Evolutionary conservation across 92 coral and sea anemone species (phyloP).

Genomic region (Epizoanthus illoricatus): DNA sequence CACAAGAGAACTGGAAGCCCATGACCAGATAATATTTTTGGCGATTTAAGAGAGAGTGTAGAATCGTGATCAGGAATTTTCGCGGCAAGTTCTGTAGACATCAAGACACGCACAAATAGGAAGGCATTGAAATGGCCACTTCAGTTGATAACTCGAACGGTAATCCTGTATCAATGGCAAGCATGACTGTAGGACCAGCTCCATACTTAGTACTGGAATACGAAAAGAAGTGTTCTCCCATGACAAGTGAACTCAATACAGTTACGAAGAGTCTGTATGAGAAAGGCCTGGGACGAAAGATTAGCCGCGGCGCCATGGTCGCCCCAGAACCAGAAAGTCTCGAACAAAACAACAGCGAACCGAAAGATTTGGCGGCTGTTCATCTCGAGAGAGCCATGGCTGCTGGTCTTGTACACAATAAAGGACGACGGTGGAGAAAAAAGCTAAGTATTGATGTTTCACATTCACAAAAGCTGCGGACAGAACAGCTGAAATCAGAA

Average conservation of each 20-base stretch:
- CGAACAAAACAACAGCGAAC: slow-evolving; percentile 27
- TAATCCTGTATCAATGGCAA: slow-evolving; percentile 71
- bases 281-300: slow-evolving; percentile 78
- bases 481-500: slow-evolving; percentile 31
- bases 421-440: slow-evolving; percentile 78
- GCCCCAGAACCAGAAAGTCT: slow-evolving; percentile 49
- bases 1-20: no score
- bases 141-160: slow-evolving; percentile 35
- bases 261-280: slow-evolving; percentile 91
- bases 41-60: no score
- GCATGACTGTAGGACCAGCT: slow-evolving; percentile 54
- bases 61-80: no score
- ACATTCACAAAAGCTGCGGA: slow-evolving; percentile 23
- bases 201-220: slow-evolving; percentile 74
- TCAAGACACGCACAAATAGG: no score
- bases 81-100: no score
- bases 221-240: slow-evolving; percentile 66
- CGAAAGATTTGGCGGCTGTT: slow-evolving; percentile 74
- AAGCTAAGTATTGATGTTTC: slow-evolving; percentile 60
- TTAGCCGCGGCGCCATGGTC: slow-evolving; percentile 48
- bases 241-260: slow-evolving; percentile 62
- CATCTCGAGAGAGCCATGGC: slow-evolving; percentile 81
- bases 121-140: slow-evolving; percentile 9
- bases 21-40: no score
- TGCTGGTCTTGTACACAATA: slow-evolving; percentile 66